Percentiles rank a stretch among this genome's conserved stretches.
Evolutionary conservation across 2,888 invertebrate genomes (phyloP).

Genomic region (Drosophila austrosaltans): DNA sequence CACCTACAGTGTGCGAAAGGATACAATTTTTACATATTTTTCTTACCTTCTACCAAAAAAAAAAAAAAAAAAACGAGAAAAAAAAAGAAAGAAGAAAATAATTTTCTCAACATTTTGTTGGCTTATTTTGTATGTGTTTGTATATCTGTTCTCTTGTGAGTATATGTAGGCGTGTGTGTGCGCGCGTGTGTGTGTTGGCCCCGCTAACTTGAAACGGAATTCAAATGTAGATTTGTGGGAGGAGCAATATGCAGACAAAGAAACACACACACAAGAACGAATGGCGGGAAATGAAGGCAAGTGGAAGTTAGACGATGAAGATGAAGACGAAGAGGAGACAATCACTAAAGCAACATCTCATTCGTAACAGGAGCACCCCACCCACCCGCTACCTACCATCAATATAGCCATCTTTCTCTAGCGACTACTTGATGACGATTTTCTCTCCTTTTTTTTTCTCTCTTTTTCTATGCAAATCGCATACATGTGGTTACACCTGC

Average conservation of each 20-base stretch:
- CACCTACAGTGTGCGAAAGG: slow-evolving; percentile 21
- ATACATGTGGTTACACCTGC: slow-evolving; percentile 57
- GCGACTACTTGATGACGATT: slow-evolving; percentile 57
- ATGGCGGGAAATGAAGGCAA: slow-evolving; percentile 20
- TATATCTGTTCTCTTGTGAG: slow-evolving; percentile 1
- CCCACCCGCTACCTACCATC: slow-evolving; percentile 25
- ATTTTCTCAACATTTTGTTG: slow-evolving; percentile 27
- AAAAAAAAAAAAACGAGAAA: slow-evolving; percentile 38
- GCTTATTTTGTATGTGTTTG: slow-evolving; percentile 14
- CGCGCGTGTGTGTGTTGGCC: slow-evolving; percentile 32
- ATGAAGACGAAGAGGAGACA: slow-evolving; percentile 67
- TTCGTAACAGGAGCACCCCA: slow-evolving; percentile 44
- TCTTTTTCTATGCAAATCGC: slow-evolving; percentile 71
- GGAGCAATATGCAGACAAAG: slow-evolving; percentile 46
- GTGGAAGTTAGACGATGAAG: slow-evolving; percentile 47
- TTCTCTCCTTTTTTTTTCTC: slow-evolving; percentile 13
- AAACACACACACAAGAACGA: slow-evolving; percentile 13
- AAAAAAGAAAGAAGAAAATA: slow-evolving; percentile 28
- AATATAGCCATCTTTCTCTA: slow-evolving; percentile 30
- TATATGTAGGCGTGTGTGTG: slow-evolving; percentile 28
- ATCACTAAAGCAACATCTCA: slow-evolving; percentile 72
- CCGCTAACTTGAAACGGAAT: slow-evolving; percentile 27
- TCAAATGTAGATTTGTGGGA: slow-evolving; percentile 31
- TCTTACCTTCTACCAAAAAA: slow-evolving; percentile 44
- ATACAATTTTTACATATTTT: slow-evolving; percentile 62